A percentile compares a stretch with the other conserved stretches of the same genome.
Evolutionary conservation across 2,888 invertebrate species (phyloP).

Genomic region (Anticlea derivata): DNA sequence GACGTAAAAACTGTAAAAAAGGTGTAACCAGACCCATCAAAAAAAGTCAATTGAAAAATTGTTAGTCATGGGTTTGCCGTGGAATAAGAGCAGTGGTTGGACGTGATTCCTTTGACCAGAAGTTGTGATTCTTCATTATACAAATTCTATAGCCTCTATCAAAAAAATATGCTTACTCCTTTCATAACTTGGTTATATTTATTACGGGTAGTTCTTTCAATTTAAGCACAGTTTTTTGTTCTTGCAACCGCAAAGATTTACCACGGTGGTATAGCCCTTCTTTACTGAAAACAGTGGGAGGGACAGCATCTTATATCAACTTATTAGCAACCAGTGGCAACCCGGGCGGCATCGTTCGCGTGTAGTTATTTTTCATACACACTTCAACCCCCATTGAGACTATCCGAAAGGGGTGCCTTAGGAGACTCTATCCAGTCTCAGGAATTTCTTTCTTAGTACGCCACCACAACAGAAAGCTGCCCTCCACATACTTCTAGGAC

Average conservation of each 20-base stretch:
- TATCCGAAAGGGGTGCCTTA: too few relatives aligned
- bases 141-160: slow-evolving; percentile 7
- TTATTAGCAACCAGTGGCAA: too few relatives aligned
- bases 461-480: too few relatives aligned
- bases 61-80: slow-evolving; percentile 27
- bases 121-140: slow-evolving; percentile 19
- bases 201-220: slow-evolving; percentile 9
- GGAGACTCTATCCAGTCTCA: too few relatives aligned
- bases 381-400: too few relatives aligned
- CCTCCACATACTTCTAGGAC: too few relatives aligned
- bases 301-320: too few relatives aligned
- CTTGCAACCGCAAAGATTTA: background rate
- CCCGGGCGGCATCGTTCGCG: too few relatives aligned
- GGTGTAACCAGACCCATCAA: slow-evolving; percentile 17
- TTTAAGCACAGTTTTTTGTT: slow-evolving; percentile 8
- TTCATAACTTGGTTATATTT: slow-evolving; percentile 16
- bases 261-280: background rate
- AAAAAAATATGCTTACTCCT: slow-evolving; percentile 20
- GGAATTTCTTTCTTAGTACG: too few relatives aligned
- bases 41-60: slow-evolving; percentile 29
- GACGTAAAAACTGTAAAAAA: slow-evolving; percentile 26
- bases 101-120: slow-evolving; percentile 18
- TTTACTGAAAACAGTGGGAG: background rate
- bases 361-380: too few relatives aligned
- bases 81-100: slow-evolving; percentile 15